Percentiles rank a stretch among this genome's conserved stretches.
These are phyloP conservation scores for Timandra comae DNA, from an alignment of 2,888 invertebrate genomes.

Conservation along the genomic window DNA sequence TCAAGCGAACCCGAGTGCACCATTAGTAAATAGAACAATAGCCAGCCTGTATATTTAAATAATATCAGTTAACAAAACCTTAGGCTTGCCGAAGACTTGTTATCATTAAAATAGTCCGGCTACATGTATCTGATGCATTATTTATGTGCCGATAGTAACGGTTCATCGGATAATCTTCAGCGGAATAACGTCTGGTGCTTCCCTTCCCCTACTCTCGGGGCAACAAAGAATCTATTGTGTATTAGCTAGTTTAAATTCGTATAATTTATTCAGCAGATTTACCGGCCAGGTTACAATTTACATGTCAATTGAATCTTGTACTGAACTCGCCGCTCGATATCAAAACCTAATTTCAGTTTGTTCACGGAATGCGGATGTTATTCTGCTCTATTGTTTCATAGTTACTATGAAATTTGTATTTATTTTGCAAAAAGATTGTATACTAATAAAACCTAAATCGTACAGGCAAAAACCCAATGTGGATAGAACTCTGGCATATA, in stretches of 20 bases:
- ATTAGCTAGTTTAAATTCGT: slow-evolving; percentile 13
- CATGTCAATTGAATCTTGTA: slow-evolving; percentile 16
- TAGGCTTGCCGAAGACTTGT: slow-evolving; percentile 30
- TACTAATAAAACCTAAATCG: too few species aligned
- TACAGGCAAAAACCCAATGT: too few species aligned
- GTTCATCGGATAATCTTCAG: slow-evolving; percentile 29
- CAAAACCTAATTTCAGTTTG: not conserved
- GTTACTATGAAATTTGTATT: too few species aligned
- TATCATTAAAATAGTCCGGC: slow-evolving; percentile 43
- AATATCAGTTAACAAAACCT: slow-evolving; percentile 46
- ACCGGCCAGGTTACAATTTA: slow-evolving; percentile 15
- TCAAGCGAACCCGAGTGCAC: slow-evolving; percentile 16
- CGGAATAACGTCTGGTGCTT: slow-evolving; percentile 19
- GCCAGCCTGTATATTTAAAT: slow-evolving; percentile 30
- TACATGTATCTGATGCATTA: slow-evolving; percentile 42
- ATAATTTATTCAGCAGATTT: slow-evolving; percentile 26
- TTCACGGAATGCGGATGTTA: not conserved
- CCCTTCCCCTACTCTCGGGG: slow-evolving; percentile 23
- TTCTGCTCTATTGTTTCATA: not conserved
- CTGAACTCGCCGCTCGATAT: not conserved
- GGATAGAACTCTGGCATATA: too few species aligned
- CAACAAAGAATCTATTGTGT: slow-evolving; percentile 29
- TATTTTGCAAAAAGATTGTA: too few species aligned
- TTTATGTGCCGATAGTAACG: slow-evolving; percentile 49
- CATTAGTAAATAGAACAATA: slow-evolving; percentile 29